Conservation (phyloP, 2,113 vertebrate genomes). For the Triplophysa dalaica region DNA sequence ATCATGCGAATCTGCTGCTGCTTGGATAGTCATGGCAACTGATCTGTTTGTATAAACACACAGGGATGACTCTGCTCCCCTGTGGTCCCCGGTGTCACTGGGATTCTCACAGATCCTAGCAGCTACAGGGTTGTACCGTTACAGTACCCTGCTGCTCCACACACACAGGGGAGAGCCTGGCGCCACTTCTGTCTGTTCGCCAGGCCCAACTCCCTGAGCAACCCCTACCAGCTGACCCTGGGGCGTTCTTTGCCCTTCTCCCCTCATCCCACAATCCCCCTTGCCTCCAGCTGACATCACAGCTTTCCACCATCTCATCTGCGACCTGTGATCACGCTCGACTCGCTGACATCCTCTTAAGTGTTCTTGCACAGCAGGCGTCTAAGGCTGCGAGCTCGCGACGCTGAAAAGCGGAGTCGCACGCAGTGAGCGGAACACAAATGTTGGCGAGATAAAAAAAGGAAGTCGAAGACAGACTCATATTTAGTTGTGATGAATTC, state of each 20-base stretch:
- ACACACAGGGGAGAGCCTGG: constrained; percentile 39
- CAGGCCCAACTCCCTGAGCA: constrained; percentile 2
- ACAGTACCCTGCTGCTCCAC: constrained; percentile 13
- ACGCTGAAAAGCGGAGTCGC: constrained; percentile 34
- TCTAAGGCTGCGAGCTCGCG: constrained; percentile 14
- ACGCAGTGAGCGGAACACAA: constrained; percentile 31
- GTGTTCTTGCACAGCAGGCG: constrained; percentile 36
- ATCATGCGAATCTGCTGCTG: constrained; percentile 50
- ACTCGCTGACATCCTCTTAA: constrained; percentile 41
- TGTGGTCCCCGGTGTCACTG: background rate
- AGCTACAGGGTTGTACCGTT: constrained; percentile 22
- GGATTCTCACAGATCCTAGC: constrained; percentile 16
- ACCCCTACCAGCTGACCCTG: constrained; percentile 16
- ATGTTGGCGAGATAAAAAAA: constrained; percentile 47
- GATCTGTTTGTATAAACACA: constrained; percentile 57
- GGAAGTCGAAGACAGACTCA: constrained; percentile 44
- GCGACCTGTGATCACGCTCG: constrained; percentile 42
- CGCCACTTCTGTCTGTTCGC: constrained; percentile 16
- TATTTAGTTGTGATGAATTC: constrained; percentile 49
- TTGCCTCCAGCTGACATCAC: constrained; percentile 21
- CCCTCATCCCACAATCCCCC: constrained; percentile 14
- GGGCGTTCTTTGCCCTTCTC: constrained; percentile 7
- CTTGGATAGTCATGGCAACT: constrained; percentile 57
- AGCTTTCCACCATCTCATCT: constrained; percentile 1
- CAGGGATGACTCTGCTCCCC: constrained; percentile 25